Percentiles rank a stretch among this genome's conserved stretches.
phyloP scores from a whole-genome alignment of 2,113 vertebrate species.

The Polypterus senegalus region DNA sequence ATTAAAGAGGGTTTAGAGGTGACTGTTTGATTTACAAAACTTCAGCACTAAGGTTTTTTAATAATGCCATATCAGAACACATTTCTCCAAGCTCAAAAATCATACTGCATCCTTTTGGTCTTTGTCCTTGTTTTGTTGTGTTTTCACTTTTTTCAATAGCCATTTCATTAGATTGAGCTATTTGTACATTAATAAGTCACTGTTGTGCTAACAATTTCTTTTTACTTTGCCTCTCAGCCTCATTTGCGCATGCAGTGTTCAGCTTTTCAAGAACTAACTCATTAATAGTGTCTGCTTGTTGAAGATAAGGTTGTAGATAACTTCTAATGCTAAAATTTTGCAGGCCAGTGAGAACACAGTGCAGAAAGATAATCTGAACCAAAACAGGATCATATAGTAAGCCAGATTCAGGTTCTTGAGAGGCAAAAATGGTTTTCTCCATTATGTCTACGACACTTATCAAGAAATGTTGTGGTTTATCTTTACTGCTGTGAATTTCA shows the following conservation, averaged over 20 bases:
- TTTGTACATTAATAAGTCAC: no score
- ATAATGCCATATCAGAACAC: no score
- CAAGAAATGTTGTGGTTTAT: neutral
- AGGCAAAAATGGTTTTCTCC: neutral
- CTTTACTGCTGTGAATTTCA: no score
- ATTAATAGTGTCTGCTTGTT: neutral
- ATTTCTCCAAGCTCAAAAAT: no score
- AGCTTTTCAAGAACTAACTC: neutral
- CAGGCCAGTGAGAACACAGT: neutral
- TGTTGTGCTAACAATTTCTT: no score
- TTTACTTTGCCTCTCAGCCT: neutral
- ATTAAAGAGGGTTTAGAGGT: no score
- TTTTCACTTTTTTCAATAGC: no score
- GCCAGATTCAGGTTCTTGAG: neutral
- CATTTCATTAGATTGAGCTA: no score
- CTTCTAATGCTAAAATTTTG: neutral
- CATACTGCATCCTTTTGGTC: no score
- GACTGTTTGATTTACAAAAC: no score
- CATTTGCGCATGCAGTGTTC: neutral
- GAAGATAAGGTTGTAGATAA: neutral
- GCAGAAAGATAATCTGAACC: neutral
- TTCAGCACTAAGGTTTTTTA: no score
- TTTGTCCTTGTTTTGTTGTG: no score
- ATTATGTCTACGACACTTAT: neutral
- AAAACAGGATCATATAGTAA: neutral